Conservation (phyloP, 2,113 vertebrate species). For the Pica pica region DNA sequence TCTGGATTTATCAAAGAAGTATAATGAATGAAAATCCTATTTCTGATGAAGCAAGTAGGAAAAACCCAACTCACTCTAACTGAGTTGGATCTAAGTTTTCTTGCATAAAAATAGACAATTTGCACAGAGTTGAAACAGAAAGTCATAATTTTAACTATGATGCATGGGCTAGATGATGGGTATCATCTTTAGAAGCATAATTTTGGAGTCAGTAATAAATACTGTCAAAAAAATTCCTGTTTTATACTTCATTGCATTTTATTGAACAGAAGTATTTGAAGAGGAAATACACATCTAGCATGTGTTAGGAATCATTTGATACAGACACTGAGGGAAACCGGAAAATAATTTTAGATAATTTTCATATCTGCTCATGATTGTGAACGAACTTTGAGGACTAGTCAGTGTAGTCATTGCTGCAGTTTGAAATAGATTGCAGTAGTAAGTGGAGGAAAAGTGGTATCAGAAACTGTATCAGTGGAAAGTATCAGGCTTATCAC, state of each 20-base stretch:
- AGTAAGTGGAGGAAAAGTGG: neutral
- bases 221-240: rapidly evolving
- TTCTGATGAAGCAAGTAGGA: neutral
- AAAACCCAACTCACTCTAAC: neutral
- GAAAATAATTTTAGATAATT: neutral
- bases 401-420: neutral
- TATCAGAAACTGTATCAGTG: neutral
- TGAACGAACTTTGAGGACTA: neutral
- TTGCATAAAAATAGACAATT: neutral
- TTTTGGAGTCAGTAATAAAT: neutral
- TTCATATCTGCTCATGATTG: neutral
- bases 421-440: neutral
- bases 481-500: neutral
- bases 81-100: neutral
- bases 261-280: neutral
- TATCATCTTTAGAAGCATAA: neutral
- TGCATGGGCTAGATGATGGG: neutral
- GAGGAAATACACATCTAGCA: neutral
- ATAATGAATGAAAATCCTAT: neutral
- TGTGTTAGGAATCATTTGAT: neutral
- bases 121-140: neutral
- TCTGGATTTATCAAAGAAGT: neutral
- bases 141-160: neutral
- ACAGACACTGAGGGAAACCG: neutral
- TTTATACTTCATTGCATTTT: neutral